Conservation (phyloP, 2,888 invertebrate species). For the Andrena dorsata region DNA sequence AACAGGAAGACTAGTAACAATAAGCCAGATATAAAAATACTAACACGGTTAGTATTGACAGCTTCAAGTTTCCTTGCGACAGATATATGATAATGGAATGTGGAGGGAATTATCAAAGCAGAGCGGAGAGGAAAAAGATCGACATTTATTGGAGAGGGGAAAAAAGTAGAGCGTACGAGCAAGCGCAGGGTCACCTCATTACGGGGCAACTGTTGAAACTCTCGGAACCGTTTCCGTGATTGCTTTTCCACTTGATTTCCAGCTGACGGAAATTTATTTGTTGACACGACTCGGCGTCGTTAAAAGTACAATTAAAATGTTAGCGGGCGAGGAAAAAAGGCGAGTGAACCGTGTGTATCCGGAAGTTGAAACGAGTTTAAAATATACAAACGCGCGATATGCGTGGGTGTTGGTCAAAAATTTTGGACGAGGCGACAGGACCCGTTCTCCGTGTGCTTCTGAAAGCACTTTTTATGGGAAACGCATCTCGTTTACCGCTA, state of each 20-base stretch:
- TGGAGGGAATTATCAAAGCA: not conserved
- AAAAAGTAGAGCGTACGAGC: not conserved
- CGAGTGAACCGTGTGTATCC: slow-evolving; percentile 2
- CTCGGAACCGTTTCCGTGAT: not conserved
- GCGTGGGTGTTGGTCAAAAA: not conserved
- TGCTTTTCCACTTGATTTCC: not conserved
- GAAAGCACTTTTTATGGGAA: not conserved
- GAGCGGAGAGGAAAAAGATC: not conserved
- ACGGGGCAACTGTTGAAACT: not conserved
- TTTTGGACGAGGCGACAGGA: not conserved
- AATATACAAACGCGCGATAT: not conserved
- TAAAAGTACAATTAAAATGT: slow-evolving; percentile 28
- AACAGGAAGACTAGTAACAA: too few species aligned
- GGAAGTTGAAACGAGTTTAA: not conserved
- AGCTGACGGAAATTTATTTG: slow-evolving; percentile 8
- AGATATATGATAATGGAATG: not conserved
- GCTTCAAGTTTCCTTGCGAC: not conserved
- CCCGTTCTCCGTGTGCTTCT: not conserved
- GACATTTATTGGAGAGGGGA: not conserved
- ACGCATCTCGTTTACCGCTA: not conserved
- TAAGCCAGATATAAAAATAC: too few species aligned
- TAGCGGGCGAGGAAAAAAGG: slow-evolving; percentile 3
- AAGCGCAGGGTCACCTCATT: not conserved
- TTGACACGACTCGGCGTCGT: not conserved
- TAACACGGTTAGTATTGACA: too few species aligned